phyloP scores from a whole-genome alignment of 2,888 invertebrate species.

The Torymus tubicola region DNA sequence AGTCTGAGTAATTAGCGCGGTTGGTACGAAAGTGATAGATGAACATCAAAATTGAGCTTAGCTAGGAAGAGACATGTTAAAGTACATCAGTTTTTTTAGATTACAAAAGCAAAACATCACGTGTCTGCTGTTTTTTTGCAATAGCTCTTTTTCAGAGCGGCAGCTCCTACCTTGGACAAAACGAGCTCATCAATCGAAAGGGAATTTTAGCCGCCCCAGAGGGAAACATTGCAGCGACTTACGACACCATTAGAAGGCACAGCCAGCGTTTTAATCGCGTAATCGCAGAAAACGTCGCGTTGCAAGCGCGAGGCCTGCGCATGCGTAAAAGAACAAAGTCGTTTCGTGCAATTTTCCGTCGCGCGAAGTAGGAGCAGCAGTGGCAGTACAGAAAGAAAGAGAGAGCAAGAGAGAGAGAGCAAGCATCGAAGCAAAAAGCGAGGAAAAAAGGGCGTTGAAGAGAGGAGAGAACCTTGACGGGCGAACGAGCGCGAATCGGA shows the following conservation, averaged over 20 bases:
- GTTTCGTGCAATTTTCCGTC: conserved; percentile 4
- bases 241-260: conserved; percentile 44
- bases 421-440: too few relatives aligned
- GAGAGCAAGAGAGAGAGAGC: neutral
- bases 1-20: too few relatives aligned
- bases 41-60: too few relatives aligned
- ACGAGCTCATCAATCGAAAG: conserved; percentile 40
- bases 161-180: neutral
- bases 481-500: too few relatives aligned
- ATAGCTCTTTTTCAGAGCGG: too few relatives aligned
- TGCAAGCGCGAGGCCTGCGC: neutral
- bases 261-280: neutral
- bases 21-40: too few relatives aligned
- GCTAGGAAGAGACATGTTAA: too few relatives aligned
- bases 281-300: conserved; percentile 10
- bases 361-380: neutral
- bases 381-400: neutral
- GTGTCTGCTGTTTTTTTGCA: too few relatives aligned
- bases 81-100: too few relatives aligned
- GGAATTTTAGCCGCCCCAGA: conserved; percentile 25
- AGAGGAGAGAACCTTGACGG: too few relatives aligned
- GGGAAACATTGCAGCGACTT: conserved; percentile 37
- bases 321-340: conserved; percentile 40
- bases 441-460: too few relatives aligned
- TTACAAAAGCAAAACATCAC: too few relatives aligned